Evolutionary conservation across 2,113 vertebrate species (phyloP), one percentile per base, ranked within the genome.

Genomic region (Xiphophorus couchianus): DNA sequence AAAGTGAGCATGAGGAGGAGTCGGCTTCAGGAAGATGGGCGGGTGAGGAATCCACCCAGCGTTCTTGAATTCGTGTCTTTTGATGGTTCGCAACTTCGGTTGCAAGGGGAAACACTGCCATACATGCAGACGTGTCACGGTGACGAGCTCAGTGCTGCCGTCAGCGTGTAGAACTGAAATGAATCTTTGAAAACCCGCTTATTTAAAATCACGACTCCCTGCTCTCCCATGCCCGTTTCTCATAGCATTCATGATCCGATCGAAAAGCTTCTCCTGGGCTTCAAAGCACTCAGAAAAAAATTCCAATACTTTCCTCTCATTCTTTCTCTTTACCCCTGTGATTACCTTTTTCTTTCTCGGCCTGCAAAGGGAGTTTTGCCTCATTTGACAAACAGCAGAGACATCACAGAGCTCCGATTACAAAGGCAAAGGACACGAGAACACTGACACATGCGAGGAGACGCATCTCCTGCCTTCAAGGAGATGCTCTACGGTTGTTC

Each of bases 141-240:
- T 69, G 78, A 68, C 73, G 83, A 79, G 83, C 82, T 92, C 87
- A 86, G 73, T 44, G 81, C 72, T n/a, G n/a, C 68, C 51, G 71
- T 78, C 81, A 76, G 67, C 3, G 22, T 48, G 67, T 73, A 71
- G 68, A 61, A 81, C 66, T 25, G 37, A 75, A 63, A n/a, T 71
- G 70, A 90, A 83, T 87, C 79, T 75, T 60, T 62, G 66, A 84
- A 83, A 51, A 80, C 74, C 66, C 80, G 63, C 17, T 9, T 44
- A 83, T 90, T 89, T 78, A 76, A 91, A 86, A 90, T 89, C 86
- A 85, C 73, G n/a, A 81, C 80, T 88, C 84, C 83, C 76, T 78
- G 60, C 87, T 78, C 80, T 71, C 86, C 64, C 72, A 63, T 71
- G 63, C 63, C 71, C 63, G 54, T 90, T 90, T 74, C 84, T 84